Conservation (phyloP, 2,888 invertebrate genomes). For the Dryocosmus kuriphilus region DNA sequence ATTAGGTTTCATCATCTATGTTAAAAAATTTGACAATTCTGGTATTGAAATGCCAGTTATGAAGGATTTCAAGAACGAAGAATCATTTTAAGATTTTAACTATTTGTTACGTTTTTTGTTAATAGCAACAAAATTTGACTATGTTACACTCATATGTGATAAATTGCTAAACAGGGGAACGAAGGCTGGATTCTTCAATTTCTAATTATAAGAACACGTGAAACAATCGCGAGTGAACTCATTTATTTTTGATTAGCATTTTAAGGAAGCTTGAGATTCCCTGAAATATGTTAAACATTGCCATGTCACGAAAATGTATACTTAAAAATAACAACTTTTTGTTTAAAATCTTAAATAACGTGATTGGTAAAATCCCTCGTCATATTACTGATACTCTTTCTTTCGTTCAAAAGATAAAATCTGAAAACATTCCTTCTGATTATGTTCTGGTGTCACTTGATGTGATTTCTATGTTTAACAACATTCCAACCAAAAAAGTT, state of each 20-base stretch:
- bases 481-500: too few relatives aligned
- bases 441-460: too few relatives aligned
- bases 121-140: not conserved
- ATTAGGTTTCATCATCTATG: not conserved
- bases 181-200: not conserved
- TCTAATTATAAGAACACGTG: slow-evolving; percentile 13
- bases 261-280: slow-evolving; percentile 11
- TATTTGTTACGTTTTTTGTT: not conserved
- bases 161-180: not conserved
- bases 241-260: not conserved
- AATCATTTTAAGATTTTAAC: not conserved
- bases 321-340: not conserved
- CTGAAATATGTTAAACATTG: not conserved
- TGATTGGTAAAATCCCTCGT: too few relatives aligned
- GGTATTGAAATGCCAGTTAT: not conserved
- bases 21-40: not conserved
- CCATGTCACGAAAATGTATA: not conserved
- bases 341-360: too few relatives aligned
- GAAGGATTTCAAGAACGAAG: not conserved
- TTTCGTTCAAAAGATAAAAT: too few relatives aligned
- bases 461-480: too few relatives aligned
- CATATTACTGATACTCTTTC: too few relatives aligned
- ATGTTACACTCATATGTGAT: not conserved
- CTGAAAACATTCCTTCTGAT: too few relatives aligned
- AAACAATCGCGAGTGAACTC: slow-evolving; percentile 6